Conservation (phyloP, 2,113 vertebrate species). For the Maccullochella peelii region DNA sequence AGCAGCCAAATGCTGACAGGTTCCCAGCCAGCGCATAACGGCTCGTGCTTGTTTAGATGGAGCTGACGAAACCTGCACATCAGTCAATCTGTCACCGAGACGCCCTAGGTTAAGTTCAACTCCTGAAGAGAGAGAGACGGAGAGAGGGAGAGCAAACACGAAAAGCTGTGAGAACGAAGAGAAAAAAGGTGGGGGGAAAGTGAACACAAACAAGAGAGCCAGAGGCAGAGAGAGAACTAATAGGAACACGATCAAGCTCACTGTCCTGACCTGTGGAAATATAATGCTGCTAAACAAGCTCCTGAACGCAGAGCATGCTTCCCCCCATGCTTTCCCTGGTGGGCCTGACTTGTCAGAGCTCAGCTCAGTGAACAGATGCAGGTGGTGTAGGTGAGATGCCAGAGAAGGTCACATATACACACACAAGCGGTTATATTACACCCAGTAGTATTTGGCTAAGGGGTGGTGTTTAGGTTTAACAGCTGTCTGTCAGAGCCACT, state of each 20-base stretch:
- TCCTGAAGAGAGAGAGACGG: constrained; percentile 2
- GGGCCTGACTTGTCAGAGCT: constrained; percentile 59
- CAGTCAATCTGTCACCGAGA: constrained; percentile 74
- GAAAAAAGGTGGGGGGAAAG: not conserved
- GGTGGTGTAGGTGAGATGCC: constrained; percentile 35
- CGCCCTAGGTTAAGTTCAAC: constrained; percentile 63
- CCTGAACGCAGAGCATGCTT: constrained; percentile 24
- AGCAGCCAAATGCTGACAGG: constrained; percentile 53
- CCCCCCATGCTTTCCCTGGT: too few relatives aligned
- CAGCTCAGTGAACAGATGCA: constrained; percentile 55
- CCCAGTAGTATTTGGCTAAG: constrained; percentile 36
- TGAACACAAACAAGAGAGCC: constrained; percentile 22
- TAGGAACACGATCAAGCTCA: constrained; percentile 36
- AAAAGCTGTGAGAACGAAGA: constrained; percentile 9
- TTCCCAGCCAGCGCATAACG: constrained; percentile 43
- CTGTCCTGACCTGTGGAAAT: constrained; percentile 69
- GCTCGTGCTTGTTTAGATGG: constrained; percentile 59
- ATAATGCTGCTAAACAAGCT: constrained; percentile 58
- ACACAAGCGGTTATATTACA: constrained; percentile 39
- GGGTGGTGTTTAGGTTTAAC: constrained; percentile 43
- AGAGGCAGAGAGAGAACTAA: constrained; percentile 14
- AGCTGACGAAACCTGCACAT: constrained; percentile 63
- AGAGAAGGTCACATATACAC: constrained; percentile 58
- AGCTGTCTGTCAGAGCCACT: constrained; percentile 51
- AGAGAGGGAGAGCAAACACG: constrained; percentile 8